Conservation (phyloP, 2,888 invertebrate genomes). For the Dichetophora obliterata region DNA sequence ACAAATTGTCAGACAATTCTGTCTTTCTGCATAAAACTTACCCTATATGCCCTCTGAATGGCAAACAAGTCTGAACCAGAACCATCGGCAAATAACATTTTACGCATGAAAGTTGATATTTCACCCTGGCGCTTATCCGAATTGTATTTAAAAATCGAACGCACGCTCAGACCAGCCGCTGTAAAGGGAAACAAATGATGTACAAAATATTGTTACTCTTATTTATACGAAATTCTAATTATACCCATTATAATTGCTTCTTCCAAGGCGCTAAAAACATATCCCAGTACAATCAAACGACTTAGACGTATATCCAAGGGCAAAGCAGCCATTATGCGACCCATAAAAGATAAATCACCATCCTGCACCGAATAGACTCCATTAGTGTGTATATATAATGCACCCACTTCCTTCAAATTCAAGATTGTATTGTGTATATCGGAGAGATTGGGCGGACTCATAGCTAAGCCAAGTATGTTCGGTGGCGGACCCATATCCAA, state of each 20-base stretch:
- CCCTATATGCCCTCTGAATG: slow-evolving; percentile 83
- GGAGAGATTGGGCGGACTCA: slow-evolving; percentile 87
- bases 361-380: slow-evolving; percentile 75
- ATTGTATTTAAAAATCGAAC: slow-evolving; percentile 81
- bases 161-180: slow-evolving; percentile 87
- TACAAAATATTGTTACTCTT: slow-evolving; percentile 6
- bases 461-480: slow-evolving; percentile 83
- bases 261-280: slow-evolving; percentile 86
- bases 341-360: slow-evolving; percentile 90
- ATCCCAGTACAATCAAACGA: slow-evolving; percentile 88
- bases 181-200: slow-evolving; percentile 7
- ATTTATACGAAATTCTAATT: neutral
- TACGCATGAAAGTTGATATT: slow-evolving; percentile 80
- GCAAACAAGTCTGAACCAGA: slow-evolving; percentile 87
- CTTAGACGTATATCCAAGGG: slow-evolving; percentile 87
- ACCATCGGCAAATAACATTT: slow-evolving; percentile 84
- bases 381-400: slow-evolving; percentile 75
- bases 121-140: slow-evolving; percentile 67
- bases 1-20: no score
- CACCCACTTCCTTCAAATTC: slow-evolving; percentile 89
- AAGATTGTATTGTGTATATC: slow-evolving; percentile 87
- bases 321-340: slow-evolving; percentile 83
- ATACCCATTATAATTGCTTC: slow-evolving; percentile 86
- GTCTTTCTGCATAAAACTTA: slow-evolving; percentile 58
- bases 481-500: slow-evolving; percentile 85